Percentiles rank a stretch among this genome's conserved stretches.
phyloP scores from a whole-genome alignment of 2,113 vertebrate genomes.

The Eupsittula cactorum region DNA sequence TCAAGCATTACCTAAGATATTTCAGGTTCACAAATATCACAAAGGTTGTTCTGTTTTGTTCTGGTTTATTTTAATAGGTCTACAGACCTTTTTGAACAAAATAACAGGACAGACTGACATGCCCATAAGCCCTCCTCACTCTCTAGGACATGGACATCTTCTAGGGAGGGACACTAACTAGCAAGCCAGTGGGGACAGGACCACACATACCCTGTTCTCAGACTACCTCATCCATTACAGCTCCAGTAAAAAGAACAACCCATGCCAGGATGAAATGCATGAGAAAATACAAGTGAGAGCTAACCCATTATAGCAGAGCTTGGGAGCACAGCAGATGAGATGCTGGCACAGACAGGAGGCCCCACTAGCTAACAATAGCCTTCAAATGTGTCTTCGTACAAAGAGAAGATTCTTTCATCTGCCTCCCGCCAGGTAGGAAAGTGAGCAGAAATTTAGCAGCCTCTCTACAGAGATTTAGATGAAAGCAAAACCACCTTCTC shows the following conservation, averaged over 20 bases:
- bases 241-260: not conserved
- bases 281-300: not conserved
- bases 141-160: not conserved
- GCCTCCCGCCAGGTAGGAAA: not conserved
- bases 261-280: not conserved
- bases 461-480: not conserved
- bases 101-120: not conserved
- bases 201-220: not conserved
- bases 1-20: not conserved
- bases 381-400: not conserved
- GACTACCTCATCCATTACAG: not conserved
- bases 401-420: not conserved
- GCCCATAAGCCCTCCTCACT: not conserved
- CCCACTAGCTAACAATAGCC: not conserved
- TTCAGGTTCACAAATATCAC: not conserved
- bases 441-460: not conserved
- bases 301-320: not conserved
- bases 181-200: not conserved
- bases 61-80: accelerated
- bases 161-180: not conserved
- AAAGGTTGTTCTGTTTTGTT: not conserved
- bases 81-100: not conserved
- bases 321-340: not conserved
- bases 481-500: not conserved
- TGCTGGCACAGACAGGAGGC: not conserved